Conservation (phyloP, 2,888 invertebrate genomes). For the Plagodis pulveraria region DNA sequence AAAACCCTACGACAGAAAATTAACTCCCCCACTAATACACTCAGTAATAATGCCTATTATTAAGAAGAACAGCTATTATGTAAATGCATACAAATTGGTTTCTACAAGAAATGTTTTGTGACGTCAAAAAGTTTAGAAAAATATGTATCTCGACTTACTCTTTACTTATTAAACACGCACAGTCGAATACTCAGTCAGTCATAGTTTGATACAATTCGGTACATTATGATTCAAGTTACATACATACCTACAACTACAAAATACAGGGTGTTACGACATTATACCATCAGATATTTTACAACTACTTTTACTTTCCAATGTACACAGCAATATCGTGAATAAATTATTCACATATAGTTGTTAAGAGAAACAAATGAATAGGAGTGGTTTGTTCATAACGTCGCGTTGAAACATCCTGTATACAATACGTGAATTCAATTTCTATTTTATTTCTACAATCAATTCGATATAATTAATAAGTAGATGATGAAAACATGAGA, state of each 20-base stretch:
- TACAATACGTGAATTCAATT: conserved; percentile 4
- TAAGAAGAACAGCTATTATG: conserved; percentile 57
- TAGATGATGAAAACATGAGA: conserved; percentile 18
- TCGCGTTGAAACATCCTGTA: conserved; percentile 5
- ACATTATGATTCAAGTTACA: conserved; percentile 31
- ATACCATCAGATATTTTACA: neutral
- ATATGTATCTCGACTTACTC: conserved; percentile 77
- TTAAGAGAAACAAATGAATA: no score
- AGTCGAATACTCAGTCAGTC: conserved; percentile 80
- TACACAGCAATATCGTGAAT: no score
- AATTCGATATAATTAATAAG: conserved; percentile 32
- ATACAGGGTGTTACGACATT: conserved; percentile 12
- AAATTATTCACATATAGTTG: no score
- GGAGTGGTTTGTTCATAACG: neutral
- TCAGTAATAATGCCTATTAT: conserved; percentile 16
- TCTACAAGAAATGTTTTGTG: conserved; percentile 66
- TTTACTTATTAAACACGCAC: conserved; percentile 70
- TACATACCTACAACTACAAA: conserved; percentile 1
- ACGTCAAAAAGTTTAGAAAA: conserved; percentile 83
- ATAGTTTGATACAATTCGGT: conserved; percentile 52
- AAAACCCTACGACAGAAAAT: neutral
- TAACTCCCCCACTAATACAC: conserved; percentile 38
- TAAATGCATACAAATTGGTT: conserved; percentile 72
- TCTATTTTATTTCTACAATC: conserved; percentile 21
- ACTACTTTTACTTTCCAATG: neutral